Evolutionary conservation across 2,797 vertebrate species (phyloP), one percentile per base, ranked within the genome.

Genomic region (Peromyscus melanophrys): DNA sequence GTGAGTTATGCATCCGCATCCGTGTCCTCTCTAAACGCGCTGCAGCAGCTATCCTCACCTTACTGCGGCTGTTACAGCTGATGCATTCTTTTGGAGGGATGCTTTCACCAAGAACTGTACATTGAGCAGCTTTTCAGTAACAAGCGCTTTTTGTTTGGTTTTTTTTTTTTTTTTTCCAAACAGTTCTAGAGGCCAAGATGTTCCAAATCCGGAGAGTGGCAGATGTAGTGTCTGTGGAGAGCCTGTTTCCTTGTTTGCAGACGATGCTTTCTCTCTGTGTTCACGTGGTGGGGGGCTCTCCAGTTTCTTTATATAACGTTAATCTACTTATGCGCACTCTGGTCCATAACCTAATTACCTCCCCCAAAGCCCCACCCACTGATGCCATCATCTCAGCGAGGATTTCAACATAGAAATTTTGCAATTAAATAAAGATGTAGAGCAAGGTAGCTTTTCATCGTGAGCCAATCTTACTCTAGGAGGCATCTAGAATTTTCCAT

Each of bases 1-100:
- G 61, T 1, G 19, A 23, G 8, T n/a, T 23, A 4, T n/a, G 11
- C 3, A n/a, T 34, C 19, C 7, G 40, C 3, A n/a, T 34, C 19
- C 7, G 40, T 31, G 46, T 17, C 3, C 61, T 34, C 19, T 5
- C 61, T 63, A 34, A 34, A 46, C 43, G 31, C 6, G 31, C 29
- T 21, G 40, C 29, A 34, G 19, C 63, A 65, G 40, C 43, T 34
- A 46, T n/a, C 1, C 3, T 65, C 83, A 13, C 49, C 61, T 67
- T 13, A 16, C 4, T 67, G 67, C 13, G 12, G 25, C 17, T 67
- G 31, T 46, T 85, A 23, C n/a, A 49, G 25, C 14, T 85, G 46
- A 49, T 67, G 14, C 43, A 3, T 67, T 85, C 61, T 43, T 40
- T 21, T 4, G 19, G 6, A 4, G 13, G 19, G 19, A 23, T 61